phyloP scores from a whole-genome alignment of 2,797 vertebrate species.

The Acipenser ruthenus region DNA sequence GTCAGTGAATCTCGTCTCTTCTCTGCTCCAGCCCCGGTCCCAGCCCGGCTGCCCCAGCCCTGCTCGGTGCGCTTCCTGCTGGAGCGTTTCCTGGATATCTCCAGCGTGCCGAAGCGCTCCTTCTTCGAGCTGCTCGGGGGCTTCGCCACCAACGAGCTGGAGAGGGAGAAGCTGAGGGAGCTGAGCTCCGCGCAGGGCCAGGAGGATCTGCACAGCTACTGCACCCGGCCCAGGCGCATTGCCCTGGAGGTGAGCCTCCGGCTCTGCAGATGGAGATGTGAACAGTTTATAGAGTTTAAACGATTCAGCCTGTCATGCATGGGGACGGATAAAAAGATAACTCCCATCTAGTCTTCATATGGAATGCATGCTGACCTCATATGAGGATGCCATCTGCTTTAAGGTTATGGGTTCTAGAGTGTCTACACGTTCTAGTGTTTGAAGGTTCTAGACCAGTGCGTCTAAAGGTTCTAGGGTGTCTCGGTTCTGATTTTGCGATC shows the following conservation, averaged over 20 bases:
- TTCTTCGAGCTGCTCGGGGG: slow-evolving; percentile 78
- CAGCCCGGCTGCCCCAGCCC: slow-evolving; percentile 64
- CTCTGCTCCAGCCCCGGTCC: slow-evolving; percentile 35
- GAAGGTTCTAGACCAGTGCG: too few relatives aligned
- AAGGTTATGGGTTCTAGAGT: too few relatives aligned
- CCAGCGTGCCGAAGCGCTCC: slow-evolving; percentile 79
- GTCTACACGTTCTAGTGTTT: too few relatives aligned
- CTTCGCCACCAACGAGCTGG: slow-evolving; percentile 64
- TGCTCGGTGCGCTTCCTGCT: slow-evolving; percentile 68
- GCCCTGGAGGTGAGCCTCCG: slow-evolving; percentile 66
- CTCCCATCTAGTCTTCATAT: too few relatives aligned
- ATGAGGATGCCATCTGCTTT: background rate
- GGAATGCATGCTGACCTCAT: background rate
- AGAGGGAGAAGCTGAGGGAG: slow-evolving; percentile 78
- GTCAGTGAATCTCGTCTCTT: too few relatives aligned
- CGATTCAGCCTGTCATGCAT: background rate
- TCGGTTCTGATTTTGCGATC: background rate
- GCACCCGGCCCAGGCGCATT: slow-evolving; percentile 75
- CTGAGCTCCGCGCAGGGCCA: slow-evolving; percentile 77
- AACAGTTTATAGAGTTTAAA: too few relatives aligned
- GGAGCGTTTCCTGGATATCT: slow-evolving; percentile 72
- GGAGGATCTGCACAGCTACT: slow-evolving; percentile 78
- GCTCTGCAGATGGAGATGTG: background rate
- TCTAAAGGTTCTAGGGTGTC: too few relatives aligned
- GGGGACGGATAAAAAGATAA: background rate